phyloP scores from a whole-genome alignment of 2,888 invertebrate genomes.

The Willowsia nigromaculata region DNA sequence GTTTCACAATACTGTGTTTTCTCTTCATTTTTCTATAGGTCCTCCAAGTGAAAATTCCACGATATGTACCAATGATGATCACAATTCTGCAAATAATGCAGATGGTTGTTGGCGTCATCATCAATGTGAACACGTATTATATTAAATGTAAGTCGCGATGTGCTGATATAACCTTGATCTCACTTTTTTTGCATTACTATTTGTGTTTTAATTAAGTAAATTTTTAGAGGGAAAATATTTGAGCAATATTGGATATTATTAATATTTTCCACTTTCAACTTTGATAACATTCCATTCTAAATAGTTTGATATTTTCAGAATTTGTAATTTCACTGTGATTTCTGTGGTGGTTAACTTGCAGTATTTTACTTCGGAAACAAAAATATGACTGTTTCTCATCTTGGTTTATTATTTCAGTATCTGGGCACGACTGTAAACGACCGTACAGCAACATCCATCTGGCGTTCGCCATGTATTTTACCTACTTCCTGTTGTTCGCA shows the following conservation, averaged over 20 bases:
- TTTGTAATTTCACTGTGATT: no score
- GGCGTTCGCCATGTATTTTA: constrained; percentile 71
- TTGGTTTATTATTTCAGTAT: constrained; percentile 56
- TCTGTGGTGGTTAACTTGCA: no score
- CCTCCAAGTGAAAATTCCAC: constrained; percentile 73
- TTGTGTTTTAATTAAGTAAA: neutral
- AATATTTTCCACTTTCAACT: no score
- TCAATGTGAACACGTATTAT: constrained; percentile 93
- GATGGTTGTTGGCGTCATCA: constrained; percentile 95
- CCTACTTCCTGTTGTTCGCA: constrained; percentile 70
- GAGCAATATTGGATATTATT: no score
- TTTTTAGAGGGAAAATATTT: no score
- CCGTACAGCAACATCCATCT: constrained; percentile 83
- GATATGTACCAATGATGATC: constrained; percentile 90
- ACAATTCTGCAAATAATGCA: constrained; percentile 95
- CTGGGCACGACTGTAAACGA: constrained; percentile 88
- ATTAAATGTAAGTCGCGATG: constrained; percentile 82
- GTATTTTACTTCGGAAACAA: no score
- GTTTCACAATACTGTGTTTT: neutral
- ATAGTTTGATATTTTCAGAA: no score
- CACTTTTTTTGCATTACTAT: neutral
- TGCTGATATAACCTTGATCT: no score
- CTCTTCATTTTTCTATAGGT: constrained; percentile 56
- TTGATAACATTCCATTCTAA: no score
- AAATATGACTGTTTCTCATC: neutral